A percentile compares a stretch with the other conserved stretches of the same genome.
Evolutionary conservation across 2,113 vertebrate species (phyloP).

Genomic region (Bos taurus): DNA sequence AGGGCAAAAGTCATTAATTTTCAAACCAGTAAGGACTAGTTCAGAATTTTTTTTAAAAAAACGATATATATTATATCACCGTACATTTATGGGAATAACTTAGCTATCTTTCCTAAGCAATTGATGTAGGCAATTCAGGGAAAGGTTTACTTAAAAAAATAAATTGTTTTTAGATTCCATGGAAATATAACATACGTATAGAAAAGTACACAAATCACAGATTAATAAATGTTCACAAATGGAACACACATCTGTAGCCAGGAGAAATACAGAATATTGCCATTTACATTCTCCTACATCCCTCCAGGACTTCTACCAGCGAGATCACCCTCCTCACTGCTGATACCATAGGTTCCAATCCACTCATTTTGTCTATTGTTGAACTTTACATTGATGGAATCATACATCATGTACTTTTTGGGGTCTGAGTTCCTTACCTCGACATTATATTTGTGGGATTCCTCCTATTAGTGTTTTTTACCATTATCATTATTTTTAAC

Average conservation of each 20-base stretch:
- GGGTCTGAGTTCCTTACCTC: background rate
- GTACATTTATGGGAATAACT: background rate
- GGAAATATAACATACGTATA: background rate
- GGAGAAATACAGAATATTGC: background rate
- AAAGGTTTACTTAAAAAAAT: background rate
- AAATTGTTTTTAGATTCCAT: background rate
- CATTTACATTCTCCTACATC: background rate
- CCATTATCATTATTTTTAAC: background rate
- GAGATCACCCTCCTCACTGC: background rate
- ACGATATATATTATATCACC: background rate
- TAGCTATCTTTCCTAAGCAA: background rate
- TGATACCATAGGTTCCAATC: background rate
- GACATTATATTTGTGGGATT: background rate
- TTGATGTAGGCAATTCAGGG: background rate
- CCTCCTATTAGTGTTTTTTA: background rate
- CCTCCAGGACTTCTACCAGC: too few relatives aligned
- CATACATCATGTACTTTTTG: background rate
- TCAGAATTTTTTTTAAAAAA: background rate
- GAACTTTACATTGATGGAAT: background rate
- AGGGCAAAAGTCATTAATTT: conserved; percentile 14
- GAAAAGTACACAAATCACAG: background rate
- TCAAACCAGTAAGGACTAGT: background rate
- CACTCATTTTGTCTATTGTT: background rate
- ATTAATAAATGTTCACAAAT: background rate
- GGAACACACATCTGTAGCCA: background rate